A percentile compares a stretch with the other conserved stretches of the same genome.
These are phyloP conservation scores for Cynaeus angustus DNA, from an alignment of 2,888 invertebrate genomes.

Conservation along the genomic window DNA sequence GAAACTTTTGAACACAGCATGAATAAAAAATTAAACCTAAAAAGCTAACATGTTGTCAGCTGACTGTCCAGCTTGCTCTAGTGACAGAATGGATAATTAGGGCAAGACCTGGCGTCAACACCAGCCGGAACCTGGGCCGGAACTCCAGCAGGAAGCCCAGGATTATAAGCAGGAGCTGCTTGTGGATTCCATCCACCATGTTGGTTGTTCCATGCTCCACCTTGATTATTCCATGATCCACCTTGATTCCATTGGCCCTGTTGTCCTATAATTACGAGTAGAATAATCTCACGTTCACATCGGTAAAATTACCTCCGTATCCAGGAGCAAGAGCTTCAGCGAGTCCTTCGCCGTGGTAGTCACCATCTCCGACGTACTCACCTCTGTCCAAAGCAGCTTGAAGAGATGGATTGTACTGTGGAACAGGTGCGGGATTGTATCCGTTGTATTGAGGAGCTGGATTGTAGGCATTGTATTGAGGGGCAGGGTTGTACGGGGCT, in stretches of 20 bases:
- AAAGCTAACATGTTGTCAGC: conserved; percentile 62
- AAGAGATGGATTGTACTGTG: conserved; percentile 60
- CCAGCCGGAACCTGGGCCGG: conserved; percentile 69
- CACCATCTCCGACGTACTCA: conserved; percentile 69
- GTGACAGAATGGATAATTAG: conserved; percentile 71
- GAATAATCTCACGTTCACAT: background rate
- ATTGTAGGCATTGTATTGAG: conserved; percentile 54
- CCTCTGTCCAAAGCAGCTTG: conserved; percentile 66
- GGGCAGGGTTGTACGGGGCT: conserved; percentile 55
- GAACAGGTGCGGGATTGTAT: conserved; percentile 59
- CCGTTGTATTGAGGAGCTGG: conserved; percentile 53
- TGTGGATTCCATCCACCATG: conserved; percentile 56
- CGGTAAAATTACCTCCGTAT: conserved; percentile 36
- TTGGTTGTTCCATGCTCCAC: background rate
- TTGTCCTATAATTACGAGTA: conserved; percentile 32
- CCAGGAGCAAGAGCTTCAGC: conserved; percentile 68
- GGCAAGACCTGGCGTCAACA: conserved; percentile 68
- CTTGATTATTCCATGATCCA: conserved; percentile 30
- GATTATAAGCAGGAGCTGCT: conserved; percentile 55
- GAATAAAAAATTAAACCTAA: conserved; percentile 35
- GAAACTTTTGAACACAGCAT: conserved; percentile 39
- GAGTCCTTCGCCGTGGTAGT: conserved; percentile 71
- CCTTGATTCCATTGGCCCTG: conserved; percentile 52
- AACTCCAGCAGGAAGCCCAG: conserved; percentile 55
- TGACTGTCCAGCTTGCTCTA: conserved; percentile 60